A percentile compares a stretch with the other conserved stretches of the same genome.
These are phyloP conservation scores for Henricia sp. DNA, from an alignment of 53 echinoderm and acorn worm species.

Conservation along the genomic window DNA sequence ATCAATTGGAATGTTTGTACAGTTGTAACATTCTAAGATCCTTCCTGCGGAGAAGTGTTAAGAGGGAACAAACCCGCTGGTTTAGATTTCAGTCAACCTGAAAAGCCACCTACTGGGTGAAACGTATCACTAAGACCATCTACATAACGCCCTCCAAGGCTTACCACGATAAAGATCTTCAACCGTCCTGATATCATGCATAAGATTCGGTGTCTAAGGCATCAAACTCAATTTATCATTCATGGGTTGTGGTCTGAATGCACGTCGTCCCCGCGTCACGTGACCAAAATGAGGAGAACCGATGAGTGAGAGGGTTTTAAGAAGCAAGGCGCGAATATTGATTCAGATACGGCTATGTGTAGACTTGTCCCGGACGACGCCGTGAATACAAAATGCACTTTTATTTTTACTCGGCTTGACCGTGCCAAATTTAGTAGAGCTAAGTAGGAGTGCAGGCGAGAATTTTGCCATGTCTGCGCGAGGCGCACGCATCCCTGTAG, in stretches of 20 bases:
- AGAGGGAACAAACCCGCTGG: constrained; percentile 8
- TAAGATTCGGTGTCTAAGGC: constrained; percentile 9
- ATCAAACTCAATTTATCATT: constrained; percentile 22
- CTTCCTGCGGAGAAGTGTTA: not conserved
- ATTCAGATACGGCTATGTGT: constrained; percentile 22
- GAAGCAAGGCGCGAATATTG: constrained; percentile 35
- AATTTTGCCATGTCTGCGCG: constrained; percentile 22
- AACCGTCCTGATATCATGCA: not conserved
- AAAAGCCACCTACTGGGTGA: constrained; percentile 21
- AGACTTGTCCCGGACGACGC: constrained; percentile 3
- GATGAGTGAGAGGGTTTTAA: not conserved
- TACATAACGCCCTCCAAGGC: constrained; percentile 12
- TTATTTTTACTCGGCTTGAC: constrained; percentile 46
- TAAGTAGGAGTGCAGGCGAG: constrained; percentile 30
- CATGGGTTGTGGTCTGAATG: constrained; percentile 19
- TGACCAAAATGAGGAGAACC: constrained; percentile 21
- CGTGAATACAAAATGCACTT: constrained; percentile 40
- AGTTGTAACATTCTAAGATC: constrained; percentile 34
- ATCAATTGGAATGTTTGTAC: constrained; percentile 18
- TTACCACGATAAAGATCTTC: constrained; percentile 5
- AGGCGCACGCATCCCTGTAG: constrained; percentile 16
- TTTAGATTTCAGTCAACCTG: constrained; percentile 32
- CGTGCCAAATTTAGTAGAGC: constrained; percentile 54
- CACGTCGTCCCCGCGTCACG: constrained; percentile 33
- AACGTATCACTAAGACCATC: constrained; percentile 1